Conservation (phyloP, 2,113 vertebrate species). For the Ochotona princeps region DNA sequence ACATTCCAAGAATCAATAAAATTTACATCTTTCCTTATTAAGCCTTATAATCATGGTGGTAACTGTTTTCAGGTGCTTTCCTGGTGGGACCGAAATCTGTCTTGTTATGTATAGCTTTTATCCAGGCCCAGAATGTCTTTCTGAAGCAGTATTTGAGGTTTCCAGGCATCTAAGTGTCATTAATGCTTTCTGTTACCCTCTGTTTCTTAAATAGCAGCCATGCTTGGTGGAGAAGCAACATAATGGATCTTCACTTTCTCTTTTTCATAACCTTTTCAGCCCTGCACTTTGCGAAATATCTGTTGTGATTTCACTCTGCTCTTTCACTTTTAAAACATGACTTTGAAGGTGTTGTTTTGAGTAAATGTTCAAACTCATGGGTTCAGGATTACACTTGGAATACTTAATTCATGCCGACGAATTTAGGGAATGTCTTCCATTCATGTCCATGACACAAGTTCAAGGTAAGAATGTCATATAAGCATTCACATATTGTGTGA, state of each 20-base stretch:
- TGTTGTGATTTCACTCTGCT: background rate
- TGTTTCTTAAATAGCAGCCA: background rate
- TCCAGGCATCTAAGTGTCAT: background rate
- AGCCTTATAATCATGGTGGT: background rate
- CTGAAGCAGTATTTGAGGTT: background rate
- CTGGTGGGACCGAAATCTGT: background rate
- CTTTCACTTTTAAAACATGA: slow-evolving; percentile 30
- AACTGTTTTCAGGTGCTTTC: slow-evolving; percentile 12
- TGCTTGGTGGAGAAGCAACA: background rate
- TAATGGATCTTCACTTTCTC: background rate
- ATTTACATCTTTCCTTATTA: background rate
- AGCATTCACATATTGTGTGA: background rate
- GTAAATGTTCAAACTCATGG: background rate
- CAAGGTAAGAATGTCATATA: background rate
- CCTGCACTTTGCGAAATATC: background rate
- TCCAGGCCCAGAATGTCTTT: background rate
- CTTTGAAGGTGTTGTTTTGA: slow-evolving; percentile 24
- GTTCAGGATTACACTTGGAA: background rate
- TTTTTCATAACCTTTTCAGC: background rate
- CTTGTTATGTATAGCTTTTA: background rate
- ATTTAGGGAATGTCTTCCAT: background rate
- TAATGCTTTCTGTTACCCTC: background rate
- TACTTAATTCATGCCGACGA: background rate
- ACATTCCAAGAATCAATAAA: background rate
- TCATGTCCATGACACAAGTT: background rate